A percentile compares a stretch with the other conserved stretches of the same genome.
phyloP scores from a whole-genome alignment of 2,797 vertebrate species.

The Cuculus canorus region DNA sequence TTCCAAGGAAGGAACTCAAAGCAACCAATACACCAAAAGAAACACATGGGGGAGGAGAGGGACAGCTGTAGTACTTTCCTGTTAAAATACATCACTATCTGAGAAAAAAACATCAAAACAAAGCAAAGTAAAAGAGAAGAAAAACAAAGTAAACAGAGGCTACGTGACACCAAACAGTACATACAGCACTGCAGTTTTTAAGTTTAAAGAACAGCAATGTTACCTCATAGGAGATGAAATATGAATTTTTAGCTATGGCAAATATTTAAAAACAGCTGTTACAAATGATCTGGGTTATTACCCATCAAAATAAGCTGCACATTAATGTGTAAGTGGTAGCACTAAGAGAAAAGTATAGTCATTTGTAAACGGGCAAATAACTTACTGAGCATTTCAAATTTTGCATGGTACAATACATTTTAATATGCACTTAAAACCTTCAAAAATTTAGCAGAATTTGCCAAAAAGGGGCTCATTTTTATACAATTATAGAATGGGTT shows the following conservation, averaged over 20 bases:
- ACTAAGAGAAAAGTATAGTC: not conserved
- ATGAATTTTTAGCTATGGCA: fast-evolving
- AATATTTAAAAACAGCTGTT: not conserved
- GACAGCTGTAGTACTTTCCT: slow-evolving; percentile 32
- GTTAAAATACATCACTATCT: slow-evolving; percentile 15
- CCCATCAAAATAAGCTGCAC: not conserved
- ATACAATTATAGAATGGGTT: too few species aligned
- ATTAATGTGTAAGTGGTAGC: fast-evolving
- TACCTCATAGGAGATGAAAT: not conserved
- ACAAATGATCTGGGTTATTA: not conserved
- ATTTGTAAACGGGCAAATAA: not conserved
- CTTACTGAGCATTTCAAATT: not conserved
- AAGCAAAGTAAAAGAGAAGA: not conserved
- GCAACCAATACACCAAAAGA: not conserved
- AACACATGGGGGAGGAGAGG: not conserved
- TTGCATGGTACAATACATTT: not conserved
- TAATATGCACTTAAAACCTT: not conserved
- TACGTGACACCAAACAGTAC: not conserved
- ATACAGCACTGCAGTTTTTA: not conserved
- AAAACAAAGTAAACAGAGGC: slow-evolving; percentile 3
- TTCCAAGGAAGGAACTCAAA: not conserved
- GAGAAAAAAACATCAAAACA: not conserved
- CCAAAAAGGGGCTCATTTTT: not conserved
- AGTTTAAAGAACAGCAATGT: not conserved
- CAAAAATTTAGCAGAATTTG: not conserved